Evolutionary conservation across 2,888 invertebrate genomes (phyloP).

Genomic region (Drosophila nigricruria): DNA sequence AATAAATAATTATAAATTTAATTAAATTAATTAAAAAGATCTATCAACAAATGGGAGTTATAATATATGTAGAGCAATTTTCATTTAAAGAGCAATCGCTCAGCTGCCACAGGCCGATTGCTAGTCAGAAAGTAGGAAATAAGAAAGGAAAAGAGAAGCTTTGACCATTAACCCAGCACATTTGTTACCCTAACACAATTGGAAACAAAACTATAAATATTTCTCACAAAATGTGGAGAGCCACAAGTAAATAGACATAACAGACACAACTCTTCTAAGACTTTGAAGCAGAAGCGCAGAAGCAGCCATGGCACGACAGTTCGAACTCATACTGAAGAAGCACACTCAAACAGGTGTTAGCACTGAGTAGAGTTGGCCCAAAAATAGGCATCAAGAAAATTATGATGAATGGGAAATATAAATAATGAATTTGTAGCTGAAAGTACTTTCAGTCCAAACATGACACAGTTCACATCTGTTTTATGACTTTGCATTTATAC

Average conservation of each 20-base stretch:
- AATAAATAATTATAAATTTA: background rate
- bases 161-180: slow-evolving; percentile 57
- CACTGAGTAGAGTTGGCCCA: background rate
- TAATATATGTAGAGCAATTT: background rate
- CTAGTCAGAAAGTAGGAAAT: no score
- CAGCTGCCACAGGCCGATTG: background rate
- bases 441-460: background rate
- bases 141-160: slow-evolving; percentile 34
- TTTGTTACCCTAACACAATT: slow-evolving; percentile 46
- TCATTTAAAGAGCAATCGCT: background rate
- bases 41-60: background rate
- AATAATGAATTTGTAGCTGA: slow-evolving; percentile 8
- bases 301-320: no score
- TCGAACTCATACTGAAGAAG: no score
- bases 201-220: slow-evolving; percentile 69
- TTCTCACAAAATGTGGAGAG: slow-evolving; percentile 59
- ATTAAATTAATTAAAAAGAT: background rate
- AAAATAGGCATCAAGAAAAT: background rate
- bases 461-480: background rate
- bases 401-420: background rate
- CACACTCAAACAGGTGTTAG: background rate
- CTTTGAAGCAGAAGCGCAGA: no score
- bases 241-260: slow-evolving; percentile 40
- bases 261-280: no score
- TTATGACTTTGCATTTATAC: background rate